phyloP scores from a whole-genome alignment of 2,797 vertebrate genomes.

The Crenuchus spilurus region DNA sequence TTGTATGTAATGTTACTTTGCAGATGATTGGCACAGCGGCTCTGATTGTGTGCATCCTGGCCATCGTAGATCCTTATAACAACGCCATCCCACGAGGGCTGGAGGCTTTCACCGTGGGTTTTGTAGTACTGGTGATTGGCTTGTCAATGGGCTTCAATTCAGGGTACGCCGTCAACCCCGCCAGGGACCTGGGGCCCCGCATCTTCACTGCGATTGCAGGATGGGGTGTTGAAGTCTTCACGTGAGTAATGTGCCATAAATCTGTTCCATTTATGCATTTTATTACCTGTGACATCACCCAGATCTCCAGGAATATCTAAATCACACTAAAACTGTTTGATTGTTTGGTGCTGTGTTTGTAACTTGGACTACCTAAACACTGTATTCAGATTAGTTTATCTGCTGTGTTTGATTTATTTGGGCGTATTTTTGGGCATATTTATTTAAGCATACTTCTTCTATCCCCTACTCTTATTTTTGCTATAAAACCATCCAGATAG shows the following conservation, averaged over 20 bases:
- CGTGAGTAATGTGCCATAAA: too few species aligned
- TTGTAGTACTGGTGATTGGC: slow-evolving; percentile 86
- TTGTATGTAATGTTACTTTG: neutral
- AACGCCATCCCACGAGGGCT: slow-evolving; percentile 81
- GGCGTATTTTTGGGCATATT: too few species aligned
- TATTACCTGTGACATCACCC: too few species aligned
- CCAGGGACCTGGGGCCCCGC: slow-evolving; percentile 88
- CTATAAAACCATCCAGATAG: too few species aligned
- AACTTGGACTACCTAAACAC: too few species aligned
- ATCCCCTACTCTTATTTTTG: too few species aligned
- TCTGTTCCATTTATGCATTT: too few species aligned
- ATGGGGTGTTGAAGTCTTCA: slow-evolving; percentile 87
- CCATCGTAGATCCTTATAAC: slow-evolving; percentile 86
- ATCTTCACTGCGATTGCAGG: slow-evolving; percentile 87
- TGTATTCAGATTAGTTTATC: too few species aligned
- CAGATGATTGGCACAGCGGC: slow-evolving; percentile 89
- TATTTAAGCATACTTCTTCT: too few species aligned
- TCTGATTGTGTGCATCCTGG: slow-evolving; percentile 85
- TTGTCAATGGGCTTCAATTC: slow-evolving; percentile 92
- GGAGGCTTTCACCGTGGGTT: slow-evolving; percentile 87
- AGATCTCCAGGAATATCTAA: neutral
- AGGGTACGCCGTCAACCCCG: slow-evolving; percentile 89
- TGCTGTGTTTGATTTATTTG: too few species aligned
- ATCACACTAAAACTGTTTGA: neutral
- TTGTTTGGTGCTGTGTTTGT: too few species aligned